Evolutionary conservation across 92 coral and sea anemone species (phyloP), one percentile per base, ranked within the genome.

Genomic region (Isaurus tuberculatus): DNA sequence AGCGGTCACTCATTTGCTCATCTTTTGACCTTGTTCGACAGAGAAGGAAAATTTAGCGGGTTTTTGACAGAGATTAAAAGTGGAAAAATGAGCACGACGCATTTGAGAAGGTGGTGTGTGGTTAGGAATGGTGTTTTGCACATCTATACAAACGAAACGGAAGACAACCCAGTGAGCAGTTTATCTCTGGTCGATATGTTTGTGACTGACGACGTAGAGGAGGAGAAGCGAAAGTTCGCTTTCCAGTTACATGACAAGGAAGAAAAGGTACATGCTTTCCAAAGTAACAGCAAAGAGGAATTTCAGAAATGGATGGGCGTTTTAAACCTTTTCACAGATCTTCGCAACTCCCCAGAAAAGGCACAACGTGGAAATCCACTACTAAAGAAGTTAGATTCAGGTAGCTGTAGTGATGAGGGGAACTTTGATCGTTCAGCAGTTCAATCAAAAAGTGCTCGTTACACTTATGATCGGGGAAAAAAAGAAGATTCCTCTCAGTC

Each of bases 61-160:
- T 90, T 92, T 51, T 88, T 97, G 13, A 97, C 99, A 0, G 97
- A 94, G 85, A 95, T 97, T 1, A 91, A 82, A 43, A 73, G 78
- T 60, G 92, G 89, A 0, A 93, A 94, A 70, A 88, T 94, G 66
- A 90, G 98, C 53, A 87, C 92, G 15, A 97, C 98, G 0, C 98
- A 97, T 74, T 84, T 97, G 79, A 85, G 99, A 30, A 72, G 95
- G 19, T 97, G 99, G 99, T 92, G 99, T 64, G 97, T 94, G 0
- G 94, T 97, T 0, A 86, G 93, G 31, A 92, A 97, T 86, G 99
- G 98, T n/a, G 87, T 81, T 16, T 83, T 97, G 25, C 87, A 90
- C 40, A 85, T 97, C 9, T 97, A 81, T 73, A 91, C 92, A 72
- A 92, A 91, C 33, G 90, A 94, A 55, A 36, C 67, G 5, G 95